These are phyloP conservation scores for Abscondita cerata DNA, from an alignment of 2,888 invertebrate genomes.

Conservation along the genomic window DNA sequence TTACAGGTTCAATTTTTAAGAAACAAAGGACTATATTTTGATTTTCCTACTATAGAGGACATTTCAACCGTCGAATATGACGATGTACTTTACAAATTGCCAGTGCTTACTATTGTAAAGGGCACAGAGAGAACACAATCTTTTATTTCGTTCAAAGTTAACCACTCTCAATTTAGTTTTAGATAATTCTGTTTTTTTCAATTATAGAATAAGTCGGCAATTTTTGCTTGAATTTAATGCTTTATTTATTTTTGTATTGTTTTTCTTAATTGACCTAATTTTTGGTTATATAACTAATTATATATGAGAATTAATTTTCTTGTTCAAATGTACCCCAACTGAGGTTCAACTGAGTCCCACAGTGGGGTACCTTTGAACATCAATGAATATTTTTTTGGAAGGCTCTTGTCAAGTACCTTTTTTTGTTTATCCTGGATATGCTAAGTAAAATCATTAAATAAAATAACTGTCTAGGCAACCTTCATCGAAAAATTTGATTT, in stretches of 20 bases:
- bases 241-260: not conserved
- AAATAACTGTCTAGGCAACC: too few relatives aligned
- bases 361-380: not conserved
- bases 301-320: too few relatives aligned
- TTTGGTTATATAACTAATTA: too few relatives aligned
- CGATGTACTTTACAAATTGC: not conserved
- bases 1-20: conserved; percentile 1
- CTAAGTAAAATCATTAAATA: too few relatives aligned
- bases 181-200: not conserved
- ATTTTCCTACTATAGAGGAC: not conserved
- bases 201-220: too few relatives aligned
- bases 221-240: too few relatives aligned
- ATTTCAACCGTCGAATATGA: not conserved
- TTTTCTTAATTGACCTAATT: not conserved
- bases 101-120: not conserved
- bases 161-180: not conserved
- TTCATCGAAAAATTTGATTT: too few relatives aligned
- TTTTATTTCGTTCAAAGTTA: not conserved
- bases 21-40: not conserved
- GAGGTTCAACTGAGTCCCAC: not conserved
- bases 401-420: too few relatives aligned
- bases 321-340: not conserved
- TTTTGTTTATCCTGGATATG: too few relatives aligned
- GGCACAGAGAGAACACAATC: not conserved
- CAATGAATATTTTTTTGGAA: too few relatives aligned